Percentiles rank a stretch among this genome's conserved stretches.
These are phyloP conservation scores for Holothuria glaberrima DNA, from an alignment of 35 echinoderm and acorn worm genomes.

Conservation along the genomic window DNA sequence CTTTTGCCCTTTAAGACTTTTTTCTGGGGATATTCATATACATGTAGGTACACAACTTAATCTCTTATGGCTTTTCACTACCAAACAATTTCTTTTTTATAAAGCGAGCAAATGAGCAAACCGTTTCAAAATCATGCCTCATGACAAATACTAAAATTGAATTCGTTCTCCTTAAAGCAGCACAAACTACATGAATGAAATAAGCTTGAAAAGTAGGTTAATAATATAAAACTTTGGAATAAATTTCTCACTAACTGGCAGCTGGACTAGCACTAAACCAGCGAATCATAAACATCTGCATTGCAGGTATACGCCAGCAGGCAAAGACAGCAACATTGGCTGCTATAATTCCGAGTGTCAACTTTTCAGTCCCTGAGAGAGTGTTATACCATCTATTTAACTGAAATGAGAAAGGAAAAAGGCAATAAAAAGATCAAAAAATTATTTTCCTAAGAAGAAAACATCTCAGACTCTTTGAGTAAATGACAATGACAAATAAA, in stretches of 20 bases:
- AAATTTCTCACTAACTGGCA: conserved; percentile 72
- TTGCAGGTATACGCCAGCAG: conserved; percentile 82
- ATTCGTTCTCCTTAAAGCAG: too few species aligned
- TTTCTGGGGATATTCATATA: too few species aligned
- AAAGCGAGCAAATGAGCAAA: too few species aligned
- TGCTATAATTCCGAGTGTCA: conserved; percentile 78
- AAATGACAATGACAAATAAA: too few species aligned
- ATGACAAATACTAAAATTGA: too few species aligned
- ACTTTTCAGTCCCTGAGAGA: conserved; percentile 73
- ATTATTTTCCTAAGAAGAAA: neutral
- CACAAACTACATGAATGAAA: neutral
- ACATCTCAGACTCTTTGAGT: too few species aligned
- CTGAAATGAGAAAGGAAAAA: conserved; percentile 52
- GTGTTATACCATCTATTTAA: conserved; percentile 81
- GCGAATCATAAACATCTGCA: conserved; percentile 88
- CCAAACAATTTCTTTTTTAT: too few species aligned
- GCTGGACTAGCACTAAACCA: conserved; percentile 97
- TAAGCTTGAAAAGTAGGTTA: neutral
- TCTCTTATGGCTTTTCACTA: too few species aligned
- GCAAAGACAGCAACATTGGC: conserved; percentile 84
- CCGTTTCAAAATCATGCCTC: too few species aligned
- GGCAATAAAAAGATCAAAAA: neutral
- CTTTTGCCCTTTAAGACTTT: too few species aligned
- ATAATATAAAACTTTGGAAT: neutral
- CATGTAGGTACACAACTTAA: too few species aligned